Percentiles rank a stretch among this genome's conserved stretches.
Evolutionary conservation across 2,797 vertebrate genomes (phyloP).

Genomic region (Dendrocincla tyrannina): DNA sequence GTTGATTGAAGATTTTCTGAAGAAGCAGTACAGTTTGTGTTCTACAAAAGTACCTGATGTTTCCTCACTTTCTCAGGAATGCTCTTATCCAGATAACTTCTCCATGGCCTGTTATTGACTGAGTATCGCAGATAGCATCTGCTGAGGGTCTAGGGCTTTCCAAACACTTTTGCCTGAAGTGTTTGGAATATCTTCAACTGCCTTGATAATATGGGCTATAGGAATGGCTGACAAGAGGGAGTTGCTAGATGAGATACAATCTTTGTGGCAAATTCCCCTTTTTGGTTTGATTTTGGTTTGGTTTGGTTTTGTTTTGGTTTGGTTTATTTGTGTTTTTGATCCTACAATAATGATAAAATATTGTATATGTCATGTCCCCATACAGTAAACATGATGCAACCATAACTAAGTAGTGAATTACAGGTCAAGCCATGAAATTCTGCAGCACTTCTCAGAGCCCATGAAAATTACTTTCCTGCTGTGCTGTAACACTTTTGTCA

Average conservation of each 20-base stretch:
- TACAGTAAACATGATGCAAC: not conserved
- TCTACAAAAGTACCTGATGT: not conserved
- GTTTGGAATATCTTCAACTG: not conserved
- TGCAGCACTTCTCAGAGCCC: not conserved
- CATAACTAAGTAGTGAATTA: not conserved
- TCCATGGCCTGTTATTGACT: not conserved
- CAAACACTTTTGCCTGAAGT: not conserved
- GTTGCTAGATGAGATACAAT: not conserved
- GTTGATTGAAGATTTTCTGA: not conserved
- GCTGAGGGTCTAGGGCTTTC: not conserved
- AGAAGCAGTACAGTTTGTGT: not conserved
- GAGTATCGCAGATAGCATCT: not conserved
- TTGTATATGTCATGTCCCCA: not conserved
- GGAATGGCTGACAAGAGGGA: not conserved
- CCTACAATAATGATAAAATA: not conserved
- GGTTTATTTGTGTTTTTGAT: not conserved
- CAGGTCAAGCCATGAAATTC: not conserved
- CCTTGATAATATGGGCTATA: not conserved
- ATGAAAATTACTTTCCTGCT: not conserved
- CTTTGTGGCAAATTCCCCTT: not conserved
- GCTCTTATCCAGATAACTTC: not conserved
- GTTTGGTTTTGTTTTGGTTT: not conserved
- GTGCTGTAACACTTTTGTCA: not conserved
- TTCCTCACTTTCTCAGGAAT: not conserved
- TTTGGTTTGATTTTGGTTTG: not conserved